Evolutionary conservation across 2,797 vertebrate genomes (phyloP).

Genomic region (Halcyon smyrnensis): DNA sequence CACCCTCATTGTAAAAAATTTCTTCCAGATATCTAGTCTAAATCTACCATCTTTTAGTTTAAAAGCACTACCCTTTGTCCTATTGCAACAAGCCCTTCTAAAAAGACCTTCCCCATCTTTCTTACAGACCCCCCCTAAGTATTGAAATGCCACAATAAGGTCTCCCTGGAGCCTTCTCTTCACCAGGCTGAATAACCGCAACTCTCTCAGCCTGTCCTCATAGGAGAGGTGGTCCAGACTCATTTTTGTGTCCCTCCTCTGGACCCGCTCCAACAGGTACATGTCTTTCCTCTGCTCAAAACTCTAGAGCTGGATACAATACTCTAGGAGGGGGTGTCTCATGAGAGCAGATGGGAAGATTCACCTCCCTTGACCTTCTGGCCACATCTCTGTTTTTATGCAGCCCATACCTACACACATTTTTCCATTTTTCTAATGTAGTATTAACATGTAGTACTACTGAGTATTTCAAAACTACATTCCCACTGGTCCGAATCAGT

Average conservation of each 20-base stretch:
- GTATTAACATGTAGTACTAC: background rate
- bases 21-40: rapidly evolving
- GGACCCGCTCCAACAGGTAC: background rate
- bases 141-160: no score
- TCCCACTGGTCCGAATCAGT: background rate
- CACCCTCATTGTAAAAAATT: rapidly evolving
- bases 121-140: no score
- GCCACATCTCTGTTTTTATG: rapidly evolving
- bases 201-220: background rate
- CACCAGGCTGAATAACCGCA: background rate
- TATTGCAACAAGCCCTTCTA: background rate
- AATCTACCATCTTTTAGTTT: background rate
- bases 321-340: background rate
- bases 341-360: background rate
- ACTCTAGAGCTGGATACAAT: rapidly evolving
- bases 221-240: rapidly evolving
- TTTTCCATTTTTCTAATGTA: background rate
- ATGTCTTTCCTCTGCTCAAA: rapidly evolving
- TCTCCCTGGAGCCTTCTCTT: no score
- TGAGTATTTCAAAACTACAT: background rate
- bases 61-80: background rate
- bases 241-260: background rate
- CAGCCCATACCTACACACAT: background rate
- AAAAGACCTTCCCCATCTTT: no score
- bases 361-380: rapidly evolving